phyloP scores from a whole-genome alignment of 2,797 vertebrate genomes.

The Melanotaenia pygmaea region DNA sequence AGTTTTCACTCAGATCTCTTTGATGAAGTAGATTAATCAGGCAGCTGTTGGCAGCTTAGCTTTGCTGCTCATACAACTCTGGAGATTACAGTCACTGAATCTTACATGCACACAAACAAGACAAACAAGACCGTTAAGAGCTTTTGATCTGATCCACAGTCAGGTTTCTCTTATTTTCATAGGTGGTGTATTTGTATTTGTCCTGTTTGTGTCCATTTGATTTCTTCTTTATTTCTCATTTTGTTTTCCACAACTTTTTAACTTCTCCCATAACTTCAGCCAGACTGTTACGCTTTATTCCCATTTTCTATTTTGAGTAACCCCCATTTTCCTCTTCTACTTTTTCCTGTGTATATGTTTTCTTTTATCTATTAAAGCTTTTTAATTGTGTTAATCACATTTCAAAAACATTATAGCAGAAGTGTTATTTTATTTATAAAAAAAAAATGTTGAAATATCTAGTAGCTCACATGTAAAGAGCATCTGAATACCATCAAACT shows the following conservation, averaged over 20 bases:
- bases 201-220: neutral
- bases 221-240: constrained; percentile 22
- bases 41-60: constrained; percentile 12
- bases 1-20: constrained; percentile 38
- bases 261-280: constrained; percentile 47
- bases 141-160: constrained; percentile 10
- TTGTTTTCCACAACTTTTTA: constrained; percentile 6
- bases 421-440: neutral
- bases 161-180: neutral
- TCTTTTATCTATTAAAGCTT: constrained; percentile 18
- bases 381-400: neutral
- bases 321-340: constrained; percentile 26
- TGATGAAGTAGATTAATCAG: constrained; percentile 39
- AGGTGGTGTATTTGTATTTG: neutral
- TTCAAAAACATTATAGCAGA: neutral
- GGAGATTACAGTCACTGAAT: constrained; percentile 25
- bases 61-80: constrained; percentile 18
- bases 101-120: constrained; percentile 2
- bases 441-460: no score
- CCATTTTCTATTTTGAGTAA: constrained; percentile 24
- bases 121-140: neutral
- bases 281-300: constrained; percentile 47
- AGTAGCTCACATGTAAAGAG: no score
- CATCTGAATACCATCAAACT: no score
- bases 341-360: constrained; percentile 9